A percentile compares a stretch with the other conserved stretches of the same genome.
phyloP scores from a whole-genome alignment of 1,140 invertebrate species.

The Drosophila sechellia region DNA sequence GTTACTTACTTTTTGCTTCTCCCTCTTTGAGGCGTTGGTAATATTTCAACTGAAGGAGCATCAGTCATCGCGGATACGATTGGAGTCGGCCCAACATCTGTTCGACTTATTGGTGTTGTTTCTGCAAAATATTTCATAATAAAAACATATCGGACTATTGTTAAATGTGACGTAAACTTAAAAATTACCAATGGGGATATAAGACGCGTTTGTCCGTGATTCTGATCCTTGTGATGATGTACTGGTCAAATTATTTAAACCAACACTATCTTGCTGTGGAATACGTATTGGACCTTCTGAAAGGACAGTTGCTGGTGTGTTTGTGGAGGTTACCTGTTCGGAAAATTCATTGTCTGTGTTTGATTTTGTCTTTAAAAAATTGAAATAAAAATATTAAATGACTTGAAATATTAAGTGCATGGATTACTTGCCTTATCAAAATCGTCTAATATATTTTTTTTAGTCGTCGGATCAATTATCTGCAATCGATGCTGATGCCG shows the following conservation, averaged over 20 bases:
- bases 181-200: constrained; percentile 29
- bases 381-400: too few species aligned
- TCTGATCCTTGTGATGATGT: constrained; percentile 37
- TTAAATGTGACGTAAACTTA: too few species aligned
- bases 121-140: constrained; percentile 25
- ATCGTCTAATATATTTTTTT: constrained; percentile 80
- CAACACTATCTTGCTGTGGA: constrained; percentile 35
- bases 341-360: constrained; percentile 58
- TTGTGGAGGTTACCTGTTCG: constrained; percentile 31
- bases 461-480: constrained; percentile 75
- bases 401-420: not conserved
- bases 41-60: constrained; percentile 81
- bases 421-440: constrained; percentile 60
- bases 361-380: constrained; percentile 39
- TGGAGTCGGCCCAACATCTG: constrained; percentile 60
- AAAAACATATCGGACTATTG: too few species aligned
- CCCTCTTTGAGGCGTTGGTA: constrained; percentile 65
- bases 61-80: constrained; percentile 80
- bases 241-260: constrained; percentile 23
- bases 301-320: constrained; percentile 10
- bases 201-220: constrained; percentile 24
- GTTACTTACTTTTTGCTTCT: constrained; percentile 75
- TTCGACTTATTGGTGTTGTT: constrained; percentile 46
- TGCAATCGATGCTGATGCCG: constrained; percentile 69
- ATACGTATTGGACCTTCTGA: constrained; percentile 41